Percentiles rank a stretch among this genome's conserved stretches.
These are phyloP conservation scores for Nannobrachium achirus DNA, from an alignment of 2,113 vertebrate species.

Conservation along the genomic window DNA sequence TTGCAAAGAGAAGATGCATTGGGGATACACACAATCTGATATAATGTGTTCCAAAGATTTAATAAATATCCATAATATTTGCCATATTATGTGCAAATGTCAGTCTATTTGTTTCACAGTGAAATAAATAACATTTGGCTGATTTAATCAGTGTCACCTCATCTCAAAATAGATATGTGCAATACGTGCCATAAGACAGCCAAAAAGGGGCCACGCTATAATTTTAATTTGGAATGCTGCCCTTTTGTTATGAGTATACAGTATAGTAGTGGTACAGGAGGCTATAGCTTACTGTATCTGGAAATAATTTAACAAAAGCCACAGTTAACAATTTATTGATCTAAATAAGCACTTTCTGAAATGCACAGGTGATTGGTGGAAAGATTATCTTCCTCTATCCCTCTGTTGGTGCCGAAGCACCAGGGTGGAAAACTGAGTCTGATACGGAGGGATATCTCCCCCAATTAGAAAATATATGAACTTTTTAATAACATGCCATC, in stretches of 20 bases:
- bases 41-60: background rate
- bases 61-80: slow-evolving; percentile 19
- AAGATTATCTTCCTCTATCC: slow-evolving; percentile 37
- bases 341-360: slow-evolving; percentile 31
- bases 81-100: background rate
- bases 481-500: slow-evolving; percentile 66
- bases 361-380: slow-evolving; percentile 39
- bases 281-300: too few relatives aligned
- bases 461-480: slow-evolving; percentile 67
- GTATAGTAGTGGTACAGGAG: too few relatives aligned
- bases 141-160: slow-evolving; percentile 9
- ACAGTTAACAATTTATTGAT: slow-evolving; percentile 22
- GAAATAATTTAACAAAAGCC: background rate
- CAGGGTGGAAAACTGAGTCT: slow-evolving; percentile 45
- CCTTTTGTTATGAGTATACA: too few relatives aligned
- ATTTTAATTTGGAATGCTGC: too few relatives aligned
- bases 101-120: background rate
- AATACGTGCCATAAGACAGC: too few relatives aligned
- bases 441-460: slow-evolving; percentile 53
- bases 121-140: background rate
- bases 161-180: slow-evolving; percentile 18
- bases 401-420: slow-evolving; percentile 26
- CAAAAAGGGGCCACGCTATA: too few relatives aligned
- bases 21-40: background rate
- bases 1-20: background rate